A percentile compares a stretch with the other conserved stretches of the same genome.
These are phyloP conservation scores for Hypomecis punctinalis DNA, from an alignment of 2,888 invertebrate genomes.

Conservation along the genomic window DNA sequence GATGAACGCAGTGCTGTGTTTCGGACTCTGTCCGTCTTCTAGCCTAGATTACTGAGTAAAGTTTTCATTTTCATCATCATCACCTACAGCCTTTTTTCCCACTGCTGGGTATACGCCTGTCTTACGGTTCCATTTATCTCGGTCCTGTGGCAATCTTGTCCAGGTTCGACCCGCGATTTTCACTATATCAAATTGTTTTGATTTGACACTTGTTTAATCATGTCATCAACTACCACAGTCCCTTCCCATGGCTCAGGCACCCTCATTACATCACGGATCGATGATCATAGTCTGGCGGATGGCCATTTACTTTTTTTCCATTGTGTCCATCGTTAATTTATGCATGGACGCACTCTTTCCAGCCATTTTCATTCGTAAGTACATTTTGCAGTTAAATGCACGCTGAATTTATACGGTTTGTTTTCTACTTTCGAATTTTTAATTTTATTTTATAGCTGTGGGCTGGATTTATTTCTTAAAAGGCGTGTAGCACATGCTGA, in stretches of 20 bases:
- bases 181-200: too few relatives aligned
- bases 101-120: too few relatives aligned
- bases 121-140: too few relatives aligned
- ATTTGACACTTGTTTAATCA: neutral
- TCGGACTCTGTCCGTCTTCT: too few relatives aligned
- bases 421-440: slow-evolving; percentile 10
- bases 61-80: too few relatives aligned
- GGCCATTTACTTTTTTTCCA: slow-evolving; percentile 57
- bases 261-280: slow-evolving; percentile 44
- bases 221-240: slow-evolving; percentile 2
- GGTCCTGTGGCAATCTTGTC: too few relatives aligned
- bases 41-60: too few relatives aligned
- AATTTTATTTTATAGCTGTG: neutral
- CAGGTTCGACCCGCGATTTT: too few relatives aligned
- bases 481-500: too few relatives aligned
- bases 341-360: slow-evolving; percentile 52
- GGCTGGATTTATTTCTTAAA: too few relatives aligned
- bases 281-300: slow-evolving; percentile 50
- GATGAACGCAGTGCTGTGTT: too few relatives aligned
- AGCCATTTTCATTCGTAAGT: slow-evolving; percentile 46
- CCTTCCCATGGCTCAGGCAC: slow-evolving; percentile 6
- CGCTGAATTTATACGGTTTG: slow-evolving; percentile 7
- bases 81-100: too few relatives aligned
- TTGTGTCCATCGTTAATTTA: slow-evolving; percentile 52
- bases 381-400: slow-evolving; percentile 29